Evolutionary conservation across 2,113 vertebrate genomes (phyloP), one percentile per base, ranked within the genome.

Genomic region (Syngnathus typhle): DNA sequence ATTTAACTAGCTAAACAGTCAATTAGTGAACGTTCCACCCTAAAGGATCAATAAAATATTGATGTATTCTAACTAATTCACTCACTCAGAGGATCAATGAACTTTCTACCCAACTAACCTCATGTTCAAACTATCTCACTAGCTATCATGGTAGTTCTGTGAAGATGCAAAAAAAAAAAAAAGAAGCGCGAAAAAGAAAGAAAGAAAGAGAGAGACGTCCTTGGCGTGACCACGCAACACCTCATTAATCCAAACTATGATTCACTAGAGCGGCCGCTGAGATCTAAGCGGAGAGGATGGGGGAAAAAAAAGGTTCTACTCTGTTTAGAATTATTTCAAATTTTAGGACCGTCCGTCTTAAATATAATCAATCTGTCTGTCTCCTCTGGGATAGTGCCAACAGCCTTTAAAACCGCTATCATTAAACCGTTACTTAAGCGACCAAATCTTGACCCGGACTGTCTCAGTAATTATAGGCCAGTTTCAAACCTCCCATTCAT

Each of bases 131-230:
- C 41, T 43, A n/a, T 47, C 19, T n/a, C 19, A 52, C 49, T 21
- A 8, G 49, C 49, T 21, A 52, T 9, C 69, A 60, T 39, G 68
- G 52, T 46, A 61, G 66, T 67, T 65, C 68, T 71, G 67, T 65
- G 32, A 70, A 70, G 74, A 75, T 77, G n/a, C 18, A 8, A 65
- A 46, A 56, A 16, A 27, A 12, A n/a, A n/a, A 16, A 18, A 5
- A 47, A 16, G 15, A 47, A 46, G 4, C 1, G 4, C 9, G 9
- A 13, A 23, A 54, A 54, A 13, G 10, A 21, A 21, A 19, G n/a
- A 21, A n/a, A 10, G n/a, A n/a, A n/a, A n/a, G n/a, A n/a, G n/a
- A n/a, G 38, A 64, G 70, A 78, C 44, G 73, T 66, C 81, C 77
- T 85, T 80, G 76, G 77, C 77, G 13, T 16, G 10, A 58, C 27